Conservation (phyloP, 2,888 invertebrate genomes). For the Branchellion lobata region DNA sequence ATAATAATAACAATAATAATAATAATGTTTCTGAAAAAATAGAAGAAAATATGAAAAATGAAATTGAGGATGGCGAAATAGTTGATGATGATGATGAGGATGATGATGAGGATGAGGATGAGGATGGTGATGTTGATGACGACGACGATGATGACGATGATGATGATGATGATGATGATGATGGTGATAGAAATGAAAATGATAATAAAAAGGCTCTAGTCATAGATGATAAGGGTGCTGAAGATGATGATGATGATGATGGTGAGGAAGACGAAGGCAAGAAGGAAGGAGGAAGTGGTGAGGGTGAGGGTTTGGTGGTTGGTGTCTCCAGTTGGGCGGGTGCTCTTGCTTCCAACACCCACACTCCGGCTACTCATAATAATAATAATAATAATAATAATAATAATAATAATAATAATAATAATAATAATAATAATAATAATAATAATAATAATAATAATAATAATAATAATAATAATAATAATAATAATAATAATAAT, state of each 20-base stretch:
- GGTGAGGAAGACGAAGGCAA: slow-evolving; percentile 24
- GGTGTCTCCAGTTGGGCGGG: no score
- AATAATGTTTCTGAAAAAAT: not conserved
- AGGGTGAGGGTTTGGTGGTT: no score
- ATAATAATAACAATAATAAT: slow-evolving; percentile 1
- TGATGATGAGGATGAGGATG: not conserved
- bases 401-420: no score
- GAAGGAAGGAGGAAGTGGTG: not conserved
- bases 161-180: slow-evolving; percentile 2
- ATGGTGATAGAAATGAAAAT: not conserved
- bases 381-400: no score
- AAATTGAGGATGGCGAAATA: not conserved
- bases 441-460: no score
- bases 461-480: no score
- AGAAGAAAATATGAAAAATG: not conserved
- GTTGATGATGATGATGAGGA: not conserved
- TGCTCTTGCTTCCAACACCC: no score
- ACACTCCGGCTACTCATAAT: no score
- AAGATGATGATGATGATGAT: slow-evolving; percentile 35
- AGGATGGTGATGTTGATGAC: not conserved
- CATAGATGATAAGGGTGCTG: not conserved
- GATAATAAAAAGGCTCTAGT: not conserved
- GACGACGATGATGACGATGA: not conserved
- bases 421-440: no score
- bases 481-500: no score